Conservation (phyloP, 2,888 invertebrate genomes). For the Athalia rosae region DNA sequence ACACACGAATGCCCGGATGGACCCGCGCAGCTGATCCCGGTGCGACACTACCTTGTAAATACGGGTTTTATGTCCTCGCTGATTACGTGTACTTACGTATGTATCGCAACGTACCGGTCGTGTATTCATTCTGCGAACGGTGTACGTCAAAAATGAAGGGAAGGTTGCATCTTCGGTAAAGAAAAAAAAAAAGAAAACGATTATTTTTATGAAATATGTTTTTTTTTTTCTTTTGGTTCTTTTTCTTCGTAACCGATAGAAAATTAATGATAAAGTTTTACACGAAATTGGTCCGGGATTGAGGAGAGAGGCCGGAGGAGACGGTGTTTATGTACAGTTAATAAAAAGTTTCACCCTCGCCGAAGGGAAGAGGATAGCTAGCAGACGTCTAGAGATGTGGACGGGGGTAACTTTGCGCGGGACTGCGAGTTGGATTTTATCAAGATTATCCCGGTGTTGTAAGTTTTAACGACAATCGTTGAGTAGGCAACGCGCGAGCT, state of each 20-base stretch:
- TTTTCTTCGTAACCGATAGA: neutral
- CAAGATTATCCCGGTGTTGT: conserved; percentile 44
- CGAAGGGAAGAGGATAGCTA: neutral
- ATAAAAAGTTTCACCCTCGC: conserved; percentile 45
- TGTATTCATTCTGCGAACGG: neutral
- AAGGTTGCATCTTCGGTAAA: neutral
- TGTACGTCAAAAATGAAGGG: conserved; percentile 4
- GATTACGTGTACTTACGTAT: conserved; percentile 17
- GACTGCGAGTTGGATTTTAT: conserved; percentile 37
- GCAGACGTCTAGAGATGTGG: neutral
- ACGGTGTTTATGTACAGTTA: conserved; percentile 48
- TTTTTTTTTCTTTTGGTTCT: neutral
- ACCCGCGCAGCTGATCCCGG: conserved; percentile 47
- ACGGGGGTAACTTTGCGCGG: neutral
- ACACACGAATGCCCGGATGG: conserved; percentile 58
- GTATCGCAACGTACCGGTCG: neutral
- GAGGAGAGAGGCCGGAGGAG: conserved; percentile 33
- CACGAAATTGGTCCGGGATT: conserved; percentile 33
- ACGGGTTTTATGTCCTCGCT: conserved; percentile 5
- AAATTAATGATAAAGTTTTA: conserved; percentile 44
- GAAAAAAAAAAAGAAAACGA: no score
- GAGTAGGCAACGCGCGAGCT: neutral
- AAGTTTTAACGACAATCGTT: conserved; percentile 43
- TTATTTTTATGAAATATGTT: no score
- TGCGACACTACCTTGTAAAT: conserved; percentile 4